Base-by-base conservation (phyloP, 1,140 invertebrate species). In the Venturia canescens region DNA sequence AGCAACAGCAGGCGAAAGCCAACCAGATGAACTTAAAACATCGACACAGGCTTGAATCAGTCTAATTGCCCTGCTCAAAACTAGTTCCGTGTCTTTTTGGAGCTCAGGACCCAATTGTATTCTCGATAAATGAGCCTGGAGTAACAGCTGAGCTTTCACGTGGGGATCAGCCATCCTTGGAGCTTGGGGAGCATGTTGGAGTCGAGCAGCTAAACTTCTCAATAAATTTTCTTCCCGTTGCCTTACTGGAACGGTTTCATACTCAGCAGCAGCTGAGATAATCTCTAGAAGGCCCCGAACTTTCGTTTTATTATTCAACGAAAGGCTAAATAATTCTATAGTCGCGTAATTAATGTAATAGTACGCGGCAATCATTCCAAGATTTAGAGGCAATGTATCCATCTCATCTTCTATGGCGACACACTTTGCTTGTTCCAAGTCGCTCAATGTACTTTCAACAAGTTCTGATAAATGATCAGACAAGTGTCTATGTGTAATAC, bases 311-410 rank as follows among this genome's bases (percentile, higher is more conserved):
- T 94, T 97, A 72, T 98, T 99, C 6, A 99, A 91, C 2, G 98
- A 99, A 84, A 99, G 94, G 87, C 97, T 98, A 93, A 99, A 99
- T 79, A 99, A 92, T 91, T 99, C 98, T 82, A 99, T 99, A 0
- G 99, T 99, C 0, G 98, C 99, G 86, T 99, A 99, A 92, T 99
- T 99, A 83, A 99, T 99, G 89, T 99, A 99, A 90, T 99, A 99
- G 90, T 99, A 99, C 0, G 98, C 98, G 1, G 99, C 98, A 91
- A 99, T 99, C 98, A 99, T 99, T 81, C 99, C 99, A 88, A 99
- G 92, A 93, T 99, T 99, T 0, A 99, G 93, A 0, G 99, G 97
- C 69, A 97, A 93, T 0, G 97, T 97, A 89, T 99, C 98, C 95
- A 99, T 98, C 82, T 99, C 99, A 85, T 99, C 98, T 91, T 99